Evolutionary conservation across 2,888 invertebrate species (phyloP).

Genomic region (Amiota minor): DNA sequence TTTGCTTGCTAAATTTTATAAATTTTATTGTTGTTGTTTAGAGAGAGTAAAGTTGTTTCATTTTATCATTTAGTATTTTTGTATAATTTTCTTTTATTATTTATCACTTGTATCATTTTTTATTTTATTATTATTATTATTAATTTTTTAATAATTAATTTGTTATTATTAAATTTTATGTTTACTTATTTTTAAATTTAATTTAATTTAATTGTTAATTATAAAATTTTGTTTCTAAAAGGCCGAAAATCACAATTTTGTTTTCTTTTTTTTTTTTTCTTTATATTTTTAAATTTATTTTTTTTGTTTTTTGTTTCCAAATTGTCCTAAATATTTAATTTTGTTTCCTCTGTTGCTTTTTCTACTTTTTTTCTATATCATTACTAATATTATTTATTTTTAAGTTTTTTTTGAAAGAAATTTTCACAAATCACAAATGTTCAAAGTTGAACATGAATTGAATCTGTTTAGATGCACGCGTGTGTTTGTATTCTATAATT

Average conservation of each 20-base stretch:
- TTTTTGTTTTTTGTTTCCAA: constrained; percentile 49
- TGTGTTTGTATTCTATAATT: constrained; percentile 20
- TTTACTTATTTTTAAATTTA: constrained; percentile 36
- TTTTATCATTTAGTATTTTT: constrained; percentile 15
- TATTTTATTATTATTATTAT: constrained; percentile 30
- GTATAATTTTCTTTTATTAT: constrained; percentile 27
- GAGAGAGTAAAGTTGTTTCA: neutral
- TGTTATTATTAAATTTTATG: constrained; percentile 45
- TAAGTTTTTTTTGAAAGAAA: constrained; percentile 33
- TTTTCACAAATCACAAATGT: constrained; percentile 60
- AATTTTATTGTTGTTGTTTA: no score
- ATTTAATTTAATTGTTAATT: constrained; percentile 12
- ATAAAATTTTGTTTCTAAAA: constrained; percentile 67
- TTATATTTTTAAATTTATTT: constrained; percentile 66
- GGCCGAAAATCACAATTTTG: constrained; percentile 72
- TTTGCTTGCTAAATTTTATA: no score
- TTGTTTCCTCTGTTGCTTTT: constrained; percentile 48
- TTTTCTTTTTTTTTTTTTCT: constrained; percentile 53
- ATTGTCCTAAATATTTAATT: constrained; percentile 65
- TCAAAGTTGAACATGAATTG: constrained; percentile 58
- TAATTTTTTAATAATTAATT: constrained; percentile 30
- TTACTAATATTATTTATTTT: constrained; percentile 40
- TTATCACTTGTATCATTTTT: constrained; percentile 32
- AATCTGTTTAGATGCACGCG: constrained; percentile 36
- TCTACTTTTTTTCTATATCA: constrained; percentile 38